Percentiles rank a stretch among this genome's conserved stretches.
These are phyloP conservation scores for Heterocephalus glaber DNA, from an alignment of 2,113 vertebrate genomes.

Conservation along the genomic window DNA sequence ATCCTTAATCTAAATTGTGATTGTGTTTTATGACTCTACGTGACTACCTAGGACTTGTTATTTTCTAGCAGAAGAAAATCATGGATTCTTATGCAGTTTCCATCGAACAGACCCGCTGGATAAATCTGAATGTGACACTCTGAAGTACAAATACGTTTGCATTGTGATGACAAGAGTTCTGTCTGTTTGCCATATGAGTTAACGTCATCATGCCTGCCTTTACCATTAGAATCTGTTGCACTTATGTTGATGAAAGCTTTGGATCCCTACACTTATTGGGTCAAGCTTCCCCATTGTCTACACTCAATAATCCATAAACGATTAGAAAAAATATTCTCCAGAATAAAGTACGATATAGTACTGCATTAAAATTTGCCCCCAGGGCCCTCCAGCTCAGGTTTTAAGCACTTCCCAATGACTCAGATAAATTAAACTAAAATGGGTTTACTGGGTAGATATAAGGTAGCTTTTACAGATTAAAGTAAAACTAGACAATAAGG, in stretches of 20 bases:
- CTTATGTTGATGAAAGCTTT: not conserved
- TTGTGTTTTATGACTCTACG: not conserved
- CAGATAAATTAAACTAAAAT: not conserved
- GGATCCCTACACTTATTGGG: not conserved
- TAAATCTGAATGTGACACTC: not conserved
- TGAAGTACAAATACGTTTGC: not conserved
- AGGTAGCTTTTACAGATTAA: not conserved
- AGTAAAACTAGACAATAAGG: not conserved
- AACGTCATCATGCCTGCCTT: not conserved
- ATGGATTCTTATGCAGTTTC: not conserved
- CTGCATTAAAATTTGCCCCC: not conserved
- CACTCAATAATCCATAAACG: not conserved
- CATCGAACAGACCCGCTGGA: not conserved
- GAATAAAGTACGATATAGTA: not conserved
- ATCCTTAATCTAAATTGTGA: not conserved
- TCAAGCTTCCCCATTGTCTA: not conserved
- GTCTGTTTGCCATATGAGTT: not conserved
- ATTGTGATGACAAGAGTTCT: not conserved
- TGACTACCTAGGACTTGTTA: not conserved
- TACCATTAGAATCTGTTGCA: not conserved
- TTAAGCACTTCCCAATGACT: not conserved
- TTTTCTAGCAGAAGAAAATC: not conserved
- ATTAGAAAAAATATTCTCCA: not conserved
- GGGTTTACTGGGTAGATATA: not conserved
- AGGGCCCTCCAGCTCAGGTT: not conserved